Base-by-base conservation (phyloP, 2,888 invertebrate species). In the Sesamia inferens region DNA sequence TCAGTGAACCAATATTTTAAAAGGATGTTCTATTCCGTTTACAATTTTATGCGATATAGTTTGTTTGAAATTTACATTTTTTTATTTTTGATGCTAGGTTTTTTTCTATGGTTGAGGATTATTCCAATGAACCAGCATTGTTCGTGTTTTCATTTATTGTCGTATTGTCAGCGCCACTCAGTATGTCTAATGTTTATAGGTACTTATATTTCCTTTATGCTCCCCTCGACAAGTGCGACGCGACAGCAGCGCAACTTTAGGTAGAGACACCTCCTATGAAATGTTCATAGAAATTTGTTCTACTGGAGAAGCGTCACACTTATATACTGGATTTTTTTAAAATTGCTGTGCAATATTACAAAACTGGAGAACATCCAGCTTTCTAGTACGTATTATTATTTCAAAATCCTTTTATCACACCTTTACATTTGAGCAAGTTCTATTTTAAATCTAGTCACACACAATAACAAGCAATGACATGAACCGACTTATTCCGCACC, bases 401-500 rank as follows among this genome's bases (percentile, higher is more conserved):
- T 48, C n/a, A 51, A 24, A 54, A 44, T 19, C 0, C 39, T 13
- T 31, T 11, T 24, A 7, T 39, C n/a, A 42, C 11, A 42, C n/a
- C 3, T 2, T 10, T 13, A 39, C n/a, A 22, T 22, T 64, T 11
- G 22, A 66, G n/a, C 51, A 66, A 44, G 11, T 59, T 19, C n/a
- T 31, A 65, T 59, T 31, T 65, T 42, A 68, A 76, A 68, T 42
- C 0, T 42, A 42, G 19, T 55, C 48, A 62, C 11, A 14, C n/a
- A 14, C 11, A 47, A 57, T 22, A 51, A 31, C 16, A 7, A 58
- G 57, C 48, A 80, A 75, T 79, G 59, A 55, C 47, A 67, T 63
- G 48, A 64, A 74, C 48, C 19, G 24, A 31, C 75, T 54, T 51
- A 63, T 65, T 31, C 47, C 13, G 24, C 44, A 76, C 58, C 48